These are phyloP conservation scores for Kryptolebias marmoratus DNA, from an alignment of 2,113 vertebrate genomes.

Conservation along the genomic window DNA sequence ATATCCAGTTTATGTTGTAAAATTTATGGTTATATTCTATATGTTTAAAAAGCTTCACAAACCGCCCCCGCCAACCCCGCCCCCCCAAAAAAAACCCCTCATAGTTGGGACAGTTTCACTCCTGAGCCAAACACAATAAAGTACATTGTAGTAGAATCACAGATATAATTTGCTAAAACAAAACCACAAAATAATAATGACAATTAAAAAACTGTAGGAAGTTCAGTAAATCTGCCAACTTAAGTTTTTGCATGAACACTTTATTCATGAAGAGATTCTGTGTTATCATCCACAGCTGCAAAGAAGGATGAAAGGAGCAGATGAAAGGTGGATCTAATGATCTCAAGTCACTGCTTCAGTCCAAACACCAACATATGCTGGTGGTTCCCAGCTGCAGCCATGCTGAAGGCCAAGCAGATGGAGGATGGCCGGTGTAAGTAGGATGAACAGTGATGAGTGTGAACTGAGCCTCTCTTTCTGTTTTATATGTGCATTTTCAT, in stretches of 20 bases:
- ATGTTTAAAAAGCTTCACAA: too few species aligned
- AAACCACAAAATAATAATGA: too few species aligned
- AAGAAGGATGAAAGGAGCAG: slow-evolving; percentile 58
- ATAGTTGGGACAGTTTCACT: too few species aligned
- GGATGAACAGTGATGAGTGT: slow-evolving; percentile 32
- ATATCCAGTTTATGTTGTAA: too few species aligned
- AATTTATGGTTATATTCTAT: too few species aligned
- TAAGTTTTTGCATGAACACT: neutral
- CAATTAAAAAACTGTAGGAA: neutral
- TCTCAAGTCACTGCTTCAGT: slow-evolving; percentile 29
- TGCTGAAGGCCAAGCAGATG: slow-evolving; percentile 82
- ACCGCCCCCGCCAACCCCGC: too few species aligned
- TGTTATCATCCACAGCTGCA: slow-evolving; percentile 32
- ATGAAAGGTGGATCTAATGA: slow-evolving; percentile 66
- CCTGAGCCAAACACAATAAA: too few species aligned
- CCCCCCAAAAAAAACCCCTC: too few species aligned
- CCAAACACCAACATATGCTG: slow-evolving; percentile 80
- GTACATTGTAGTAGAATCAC: too few species aligned
- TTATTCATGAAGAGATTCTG: neutral
- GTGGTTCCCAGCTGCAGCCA: slow-evolving; percentile 32
- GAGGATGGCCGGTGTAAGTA: slow-evolving; percentile 73
- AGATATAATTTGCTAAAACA: too few species aligned
- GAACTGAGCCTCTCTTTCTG: slow-evolving; percentile 26
- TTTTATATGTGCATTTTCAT: slow-evolving; percentile 69
- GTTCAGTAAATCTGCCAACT: neutral